These are phyloP conservation scores for Drosophila ustulata DNA, from an alignment of 2,888 invertebrate genomes.

Conservation along the genomic window DNA sequence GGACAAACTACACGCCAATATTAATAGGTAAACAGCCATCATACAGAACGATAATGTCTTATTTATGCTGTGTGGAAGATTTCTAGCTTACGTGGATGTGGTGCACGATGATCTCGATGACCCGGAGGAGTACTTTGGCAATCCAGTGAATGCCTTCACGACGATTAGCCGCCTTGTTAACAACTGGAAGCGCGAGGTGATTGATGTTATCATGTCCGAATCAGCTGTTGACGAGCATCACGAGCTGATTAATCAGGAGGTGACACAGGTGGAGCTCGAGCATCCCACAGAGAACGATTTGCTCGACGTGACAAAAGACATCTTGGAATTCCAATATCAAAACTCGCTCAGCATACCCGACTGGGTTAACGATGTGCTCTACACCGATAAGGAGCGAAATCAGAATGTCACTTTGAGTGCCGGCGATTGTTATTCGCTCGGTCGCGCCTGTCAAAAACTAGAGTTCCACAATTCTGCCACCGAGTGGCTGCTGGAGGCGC, in stretches of 20 bases:
- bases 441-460: constrained; percentile 43
- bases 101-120: constrained; percentile 26
- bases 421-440: constrained; percentile 70
- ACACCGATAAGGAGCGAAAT: constrained; percentile 88
- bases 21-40: too few species aligned
- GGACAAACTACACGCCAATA: constrained; percentile 17
- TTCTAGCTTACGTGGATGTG: constrained; percentile 35
- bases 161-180: constrained; percentile 62
- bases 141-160: constrained; percentile 66
- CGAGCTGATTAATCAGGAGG: not conserved
- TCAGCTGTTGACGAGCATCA: constrained; percentile 12
- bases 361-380: constrained; percentile 92
- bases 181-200: constrained; percentile 64
- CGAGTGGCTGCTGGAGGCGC: constrained; percentile 73
- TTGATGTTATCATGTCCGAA: constrained; percentile 35
- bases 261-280: not conserved
- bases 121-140: constrained; percentile 45
- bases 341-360: constrained; percentile 93
- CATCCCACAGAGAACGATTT: constrained; percentile 90
- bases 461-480: constrained; percentile 43
- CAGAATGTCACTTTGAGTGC: constrained; percentile 51
- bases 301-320: constrained; percentile 94
- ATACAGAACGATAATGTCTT: too few species aligned
- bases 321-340: constrained; percentile 95
- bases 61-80: constrained; percentile 32